Evolutionary conservation across 2,888 invertebrate species (phyloP).

Genomic region (Salticus scenicus): DNA sequence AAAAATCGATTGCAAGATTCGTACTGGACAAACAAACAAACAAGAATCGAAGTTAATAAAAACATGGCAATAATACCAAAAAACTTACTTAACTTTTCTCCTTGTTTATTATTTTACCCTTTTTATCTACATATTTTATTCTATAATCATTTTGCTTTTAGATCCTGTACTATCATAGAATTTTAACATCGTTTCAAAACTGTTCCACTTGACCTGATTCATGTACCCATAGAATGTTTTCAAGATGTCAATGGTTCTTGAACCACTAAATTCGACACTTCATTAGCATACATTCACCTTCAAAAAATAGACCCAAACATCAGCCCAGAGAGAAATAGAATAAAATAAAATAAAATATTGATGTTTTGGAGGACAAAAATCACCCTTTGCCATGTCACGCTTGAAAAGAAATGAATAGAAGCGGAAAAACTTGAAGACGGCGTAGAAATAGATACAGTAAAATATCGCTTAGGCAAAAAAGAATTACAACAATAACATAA

Average conservation of each 20-base stretch:
- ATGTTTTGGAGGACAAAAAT: not conserved
- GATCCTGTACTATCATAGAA: no score
- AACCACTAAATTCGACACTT: not conserved
- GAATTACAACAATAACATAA: no score
- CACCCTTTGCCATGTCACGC: not conserved
- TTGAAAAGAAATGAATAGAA: not conserved
- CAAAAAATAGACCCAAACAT: not conserved
- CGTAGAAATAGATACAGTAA: no score
- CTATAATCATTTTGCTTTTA: no score
- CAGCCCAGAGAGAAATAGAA: not conserved
- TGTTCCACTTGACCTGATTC: not conserved
- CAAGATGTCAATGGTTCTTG: not conserved
- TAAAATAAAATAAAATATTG: not conserved
- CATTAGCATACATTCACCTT: not conserved
- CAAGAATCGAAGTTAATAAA: no score
- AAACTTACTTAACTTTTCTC: no score
- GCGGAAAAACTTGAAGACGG: not conserved
- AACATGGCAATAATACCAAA: no score
- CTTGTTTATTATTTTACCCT: no score
- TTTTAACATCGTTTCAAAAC: not conserved
- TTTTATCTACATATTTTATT: no score
- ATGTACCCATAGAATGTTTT: not conserved
- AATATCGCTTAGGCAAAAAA: no score
- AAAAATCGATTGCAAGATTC: no score
- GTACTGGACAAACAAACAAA: no score